Evolutionary conservation across 1,140 invertebrate genomes (phyloP).

Genomic region (Tetragnatha versicolor): DNA sequence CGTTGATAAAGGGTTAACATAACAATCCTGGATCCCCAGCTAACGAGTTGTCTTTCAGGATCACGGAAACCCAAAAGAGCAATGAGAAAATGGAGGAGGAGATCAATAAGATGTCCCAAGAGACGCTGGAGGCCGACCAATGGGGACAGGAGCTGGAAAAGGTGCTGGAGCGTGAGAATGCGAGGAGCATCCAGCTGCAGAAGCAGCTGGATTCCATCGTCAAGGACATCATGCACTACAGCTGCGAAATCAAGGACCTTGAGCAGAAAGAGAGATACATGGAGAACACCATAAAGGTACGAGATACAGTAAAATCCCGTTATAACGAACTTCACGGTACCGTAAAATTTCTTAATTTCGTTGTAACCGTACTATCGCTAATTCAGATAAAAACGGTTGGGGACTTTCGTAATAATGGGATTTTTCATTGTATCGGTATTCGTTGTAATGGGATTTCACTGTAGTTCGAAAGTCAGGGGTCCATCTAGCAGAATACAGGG

Average conservation of each 20-base stretch:
- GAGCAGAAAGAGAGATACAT: slow-evolving; percentile 12
- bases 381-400: too few species aligned
- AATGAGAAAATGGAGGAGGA: slow-evolving; percentile 14
- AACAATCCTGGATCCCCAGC: too few species aligned
- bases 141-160: slow-evolving; percentile 26
- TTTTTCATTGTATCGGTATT: too few species aligned
- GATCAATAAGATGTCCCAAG: slow-evolving; percentile 23
- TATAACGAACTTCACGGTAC: too few species aligned
- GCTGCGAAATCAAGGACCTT: slow-evolving; percentile 17
- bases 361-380: too few species aligned
- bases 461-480: too few species aligned
- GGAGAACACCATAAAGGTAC: slow-evolving; percentile 18
- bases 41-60: too few species aligned
- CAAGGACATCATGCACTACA: neutral
- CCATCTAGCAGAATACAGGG: too few species aligned
- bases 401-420: neutral
- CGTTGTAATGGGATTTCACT: too few species aligned
- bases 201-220: slow-evolving; percentile 2
- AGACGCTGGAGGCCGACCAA: slow-evolving; percentile 37
- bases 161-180: slow-evolving; percentile 25
- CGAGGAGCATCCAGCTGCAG: neutral
- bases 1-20: too few species aligned
- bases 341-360: too few species aligned
- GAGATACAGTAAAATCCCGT: neutral
- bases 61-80: neutral